Percentiles rank a stretch among this genome's conserved stretches.
Conservation (phyloP, 2,113 vertebrate species). For the Crotalus tigris region DNA sequence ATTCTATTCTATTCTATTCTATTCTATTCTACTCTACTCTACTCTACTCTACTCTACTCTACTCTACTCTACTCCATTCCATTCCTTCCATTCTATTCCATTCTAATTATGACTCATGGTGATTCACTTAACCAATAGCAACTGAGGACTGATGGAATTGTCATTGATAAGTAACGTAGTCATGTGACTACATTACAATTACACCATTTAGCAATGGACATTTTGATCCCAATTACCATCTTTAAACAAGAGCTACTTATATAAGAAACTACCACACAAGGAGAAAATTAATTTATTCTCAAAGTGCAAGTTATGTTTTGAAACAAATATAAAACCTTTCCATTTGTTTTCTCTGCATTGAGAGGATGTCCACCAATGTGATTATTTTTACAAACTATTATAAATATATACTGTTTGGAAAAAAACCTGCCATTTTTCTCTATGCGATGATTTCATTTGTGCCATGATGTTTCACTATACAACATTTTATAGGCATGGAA, state of each 20-base stretch:
- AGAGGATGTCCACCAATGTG: too few relatives aligned
- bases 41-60: too few relatives aligned
- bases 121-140: not conserved
- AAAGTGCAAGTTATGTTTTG: not conserved
- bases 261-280: not conserved
- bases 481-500: not conserved
- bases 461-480: not conserved
- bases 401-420: not conserved
- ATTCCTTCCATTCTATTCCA: too few relatives aligned
- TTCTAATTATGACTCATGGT: not conserved
- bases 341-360: not conserved
- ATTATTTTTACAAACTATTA: not conserved
- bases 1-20: too few relatives aligned
- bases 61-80: too few relatives aligned
- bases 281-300: not conserved
- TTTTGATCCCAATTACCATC: not conserved
- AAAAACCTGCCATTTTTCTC: not conserved
- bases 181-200: not conserved
- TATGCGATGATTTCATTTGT: not conserved
- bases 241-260: not conserved
- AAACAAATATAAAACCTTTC: not conserved
- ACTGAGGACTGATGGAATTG: not conserved
- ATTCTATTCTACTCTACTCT: too few relatives aligned
- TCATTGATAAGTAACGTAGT: not conserved
- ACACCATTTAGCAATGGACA: not conserved